Percentiles rank a stretch among this genome's conserved stretches.
These are phyloP conservation scores for Drosophila pseudotalamancana DNA, from an alignment of 2,888 invertebrate species.

Conservation along the genomic window DNA sequence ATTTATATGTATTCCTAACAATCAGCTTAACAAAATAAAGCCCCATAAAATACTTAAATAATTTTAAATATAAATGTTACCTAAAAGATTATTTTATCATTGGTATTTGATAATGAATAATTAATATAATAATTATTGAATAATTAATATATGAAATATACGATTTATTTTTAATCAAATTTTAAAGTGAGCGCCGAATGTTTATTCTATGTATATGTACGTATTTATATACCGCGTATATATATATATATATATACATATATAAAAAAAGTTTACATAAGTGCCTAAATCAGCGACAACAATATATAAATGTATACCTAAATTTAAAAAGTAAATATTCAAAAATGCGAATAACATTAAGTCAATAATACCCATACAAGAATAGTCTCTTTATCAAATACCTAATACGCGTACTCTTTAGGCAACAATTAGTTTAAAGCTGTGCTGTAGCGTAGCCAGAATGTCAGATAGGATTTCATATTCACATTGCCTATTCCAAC, in stretches of 20 bases:
- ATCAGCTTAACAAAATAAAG: too few species aligned
- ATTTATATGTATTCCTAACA: conserved; percentile 1
- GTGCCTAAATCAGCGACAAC: conserved; percentile 63
- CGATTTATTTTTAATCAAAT: conserved; percentile 2
- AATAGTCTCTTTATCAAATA: conserved; percentile 24
- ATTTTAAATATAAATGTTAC: not conserved
- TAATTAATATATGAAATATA: not conserved
- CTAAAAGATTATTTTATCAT: too few species aligned
- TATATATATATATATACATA: conserved; percentile 27
- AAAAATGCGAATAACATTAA: conserved; percentile 11
- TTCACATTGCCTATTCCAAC: conserved; percentile 28
- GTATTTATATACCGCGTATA: conserved; percentile 32
- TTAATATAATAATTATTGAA: too few species aligned
- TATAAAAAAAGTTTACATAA: conserved; percentile 50
- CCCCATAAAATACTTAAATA: not conserved
- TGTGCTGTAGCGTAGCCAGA: conserved; percentile 56
- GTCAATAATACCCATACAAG: conserved; percentile 10
- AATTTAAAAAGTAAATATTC: conserved; percentile 3
- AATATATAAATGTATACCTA: conserved; percentile 25
- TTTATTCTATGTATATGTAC: conserved; percentile 15
- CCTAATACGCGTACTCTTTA: conserved; percentile 11
- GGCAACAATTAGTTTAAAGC: conserved; percentile 31
- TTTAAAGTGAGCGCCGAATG: conserved; percentile 15
- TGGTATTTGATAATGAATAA: too few species aligned
- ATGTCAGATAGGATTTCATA: conserved; percentile 43